Base-by-base conservation (phyloP, 2,888 invertebrate genomes). In the Halictus ligatus region DNA sequence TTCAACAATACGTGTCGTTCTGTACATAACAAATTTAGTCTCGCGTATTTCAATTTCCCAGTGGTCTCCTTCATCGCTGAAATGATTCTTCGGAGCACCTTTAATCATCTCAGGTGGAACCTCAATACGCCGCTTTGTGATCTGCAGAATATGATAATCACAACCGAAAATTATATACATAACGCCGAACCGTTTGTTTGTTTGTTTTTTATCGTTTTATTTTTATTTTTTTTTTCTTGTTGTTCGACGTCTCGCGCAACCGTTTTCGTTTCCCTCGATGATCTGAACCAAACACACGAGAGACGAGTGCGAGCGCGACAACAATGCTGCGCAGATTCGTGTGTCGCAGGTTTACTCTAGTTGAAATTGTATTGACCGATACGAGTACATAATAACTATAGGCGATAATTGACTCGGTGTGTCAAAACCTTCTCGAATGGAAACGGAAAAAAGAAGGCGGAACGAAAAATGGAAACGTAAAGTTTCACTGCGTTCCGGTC, bases 131-230 rank as follows among this genome's bases (percentile, higher is more conserved):
- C 74, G 75, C 60, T 77, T 78, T 67, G 46, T 69, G 25, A 12
- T 86, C 83, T 85, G 88, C 81, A 74, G 48, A 85, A 72, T 83
- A 85, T 86, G 89, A 83, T 88, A 90, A 87, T 78, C 84, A 81
- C 75, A 78, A 84, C 71, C 74, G 54, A 54, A 79, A n/a, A 29
- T 29, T 58, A 64, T 64, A 25, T 64, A 64, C 64, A 18, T 15
- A 29, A 29, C 18, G 64, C 64, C 15, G 64, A 29, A 18, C 64
- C 29, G 29, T 58, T n/a, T 58, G 21, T 54, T 21, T 21, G 21
- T 21, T 54, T 54, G 21, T 58, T 54, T 50, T 18, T 7, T 7
- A 18, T 18, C 7, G 0, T 18, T 50, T 18, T 2, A 35, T 48
- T 18, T 18, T 10, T n/a, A 35, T 35, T 35, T 3, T 58, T 58